phyloP scores from a whole-genome alignment of 1,140 invertebrate genomes.

The Aphelinus certus region DNA sequence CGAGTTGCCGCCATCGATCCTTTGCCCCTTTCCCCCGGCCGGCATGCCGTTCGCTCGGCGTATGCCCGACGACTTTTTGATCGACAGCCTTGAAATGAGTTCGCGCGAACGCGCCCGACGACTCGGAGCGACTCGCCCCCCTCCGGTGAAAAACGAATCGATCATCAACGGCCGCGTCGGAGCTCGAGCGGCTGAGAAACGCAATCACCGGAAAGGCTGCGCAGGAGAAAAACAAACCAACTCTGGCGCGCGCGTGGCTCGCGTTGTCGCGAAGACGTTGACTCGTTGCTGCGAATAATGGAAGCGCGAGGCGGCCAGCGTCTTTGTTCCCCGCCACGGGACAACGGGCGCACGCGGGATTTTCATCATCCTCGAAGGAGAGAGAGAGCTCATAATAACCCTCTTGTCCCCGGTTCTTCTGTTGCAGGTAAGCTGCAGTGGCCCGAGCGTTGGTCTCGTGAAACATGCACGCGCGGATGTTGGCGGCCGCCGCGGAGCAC shows the following conservation, averaged over 20 bases:
- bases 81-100: too few species aligned
- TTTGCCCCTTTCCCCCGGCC: too few species aligned
- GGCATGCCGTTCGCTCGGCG: too few species aligned
- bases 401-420: constrained; percentile 3
- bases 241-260: not conserved
- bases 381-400: constrained; percentile 14
- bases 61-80: too few species aligned
- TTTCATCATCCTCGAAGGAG: constrained; percentile 30
- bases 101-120: too few species aligned
- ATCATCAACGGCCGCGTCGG: too few species aligned
- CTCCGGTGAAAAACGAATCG: too few species aligned
- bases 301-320: constrained; percentile 8
- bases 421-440: constrained; percentile 32
- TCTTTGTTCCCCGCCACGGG: not conserved
- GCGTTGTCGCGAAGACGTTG: not conserved
- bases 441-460: constrained; percentile 13
- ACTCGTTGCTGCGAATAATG: constrained; percentile 26
- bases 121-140: too few species aligned
- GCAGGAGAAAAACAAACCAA: not conserved
- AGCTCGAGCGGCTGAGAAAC: too few species aligned
- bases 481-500: too few species aligned
- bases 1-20: too few species aligned
- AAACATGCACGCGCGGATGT: constrained; percentile 8
- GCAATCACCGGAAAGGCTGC: not conserved
- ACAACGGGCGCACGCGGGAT: not conserved